Percentiles rank a stretch among this genome's conserved stretches.
phyloP scores from a whole-genome alignment of 1,140 invertebrate species.

The Dendroctonus valens region DNA sequence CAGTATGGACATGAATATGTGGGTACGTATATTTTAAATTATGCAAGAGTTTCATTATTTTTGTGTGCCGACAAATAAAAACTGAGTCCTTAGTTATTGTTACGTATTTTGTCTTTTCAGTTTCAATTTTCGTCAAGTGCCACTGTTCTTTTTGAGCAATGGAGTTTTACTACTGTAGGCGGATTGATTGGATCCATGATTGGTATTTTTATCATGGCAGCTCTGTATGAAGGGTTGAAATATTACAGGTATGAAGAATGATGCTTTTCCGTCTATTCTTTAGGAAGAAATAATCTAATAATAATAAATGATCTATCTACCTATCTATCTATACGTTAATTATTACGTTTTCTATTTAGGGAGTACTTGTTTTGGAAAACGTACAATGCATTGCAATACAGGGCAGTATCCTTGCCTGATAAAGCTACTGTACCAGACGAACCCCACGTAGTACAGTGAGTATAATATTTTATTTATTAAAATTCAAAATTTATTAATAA shows the following conservation, averaged over 20 bases:
- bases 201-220: constrained; percentile 79
- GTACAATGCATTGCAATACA: constrained; percentile 66
- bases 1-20: constrained; percentile 49
- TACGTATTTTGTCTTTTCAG: constrained; percentile 55
- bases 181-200: constrained; percentile 81
- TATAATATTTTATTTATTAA: constrained; percentile 45
- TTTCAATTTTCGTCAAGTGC: constrained; percentile 78
- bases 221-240: constrained; percentile 89
- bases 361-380: constrained; percentile 83
- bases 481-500: too few species aligned
- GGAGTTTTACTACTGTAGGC: constrained; percentile 70
- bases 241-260: constrained; percentile 71
- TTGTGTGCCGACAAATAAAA: not conserved
- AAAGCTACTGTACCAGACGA: constrained; percentile 66
- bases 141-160: constrained; percentile 74
- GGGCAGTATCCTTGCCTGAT: constrained; percentile 71
- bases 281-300: not conserved
- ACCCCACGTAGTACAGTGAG: constrained; percentile 71
- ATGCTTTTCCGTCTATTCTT: too few species aligned
- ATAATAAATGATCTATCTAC: too few species aligned
- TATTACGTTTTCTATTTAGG: constrained; percentile 48
- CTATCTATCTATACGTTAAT: not conserved
- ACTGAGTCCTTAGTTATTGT: not conserved
- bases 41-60: not conserved
- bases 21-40: constrained; percentile 32